These are phyloP conservation scores for Liasis olivaceus DNA, from an alignment of 2,797 vertebrate genomes.

Conservation along the genomic window DNA sequence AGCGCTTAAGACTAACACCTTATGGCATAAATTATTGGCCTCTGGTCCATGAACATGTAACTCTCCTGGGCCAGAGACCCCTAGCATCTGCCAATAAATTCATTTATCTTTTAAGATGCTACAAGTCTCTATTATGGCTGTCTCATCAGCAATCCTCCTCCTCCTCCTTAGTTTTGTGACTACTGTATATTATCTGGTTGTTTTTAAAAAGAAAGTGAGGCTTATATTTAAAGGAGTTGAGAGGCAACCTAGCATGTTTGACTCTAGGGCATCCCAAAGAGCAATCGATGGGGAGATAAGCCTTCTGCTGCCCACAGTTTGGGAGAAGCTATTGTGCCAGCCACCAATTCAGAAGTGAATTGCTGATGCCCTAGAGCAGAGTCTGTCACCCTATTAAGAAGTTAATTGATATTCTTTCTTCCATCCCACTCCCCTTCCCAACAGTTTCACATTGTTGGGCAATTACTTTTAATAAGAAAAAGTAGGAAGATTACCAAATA, in stretches of 20 bases:
- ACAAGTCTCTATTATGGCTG: not conserved
- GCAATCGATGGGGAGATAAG: not conserved
- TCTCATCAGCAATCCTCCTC: not conserved
- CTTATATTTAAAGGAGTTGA: not conserved
- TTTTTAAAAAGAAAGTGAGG: not conserved
- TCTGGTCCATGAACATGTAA: not conserved
- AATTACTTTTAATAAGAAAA: not conserved
- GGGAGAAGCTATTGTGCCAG: not conserved
- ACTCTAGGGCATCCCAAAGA: not conserved
- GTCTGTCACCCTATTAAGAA: not conserved
- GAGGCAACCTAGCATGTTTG: not conserved
- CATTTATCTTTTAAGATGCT: not conserved
- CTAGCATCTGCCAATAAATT: not conserved
- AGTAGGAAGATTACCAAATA: not conserved
- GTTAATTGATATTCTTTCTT: not conserved
- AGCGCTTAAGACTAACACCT: not conserved
- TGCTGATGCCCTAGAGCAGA: not conserved
- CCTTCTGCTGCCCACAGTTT: not conserved
- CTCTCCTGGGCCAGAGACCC: not conserved
- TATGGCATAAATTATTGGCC: not conserved
- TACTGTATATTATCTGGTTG: not conserved
- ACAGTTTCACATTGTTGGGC: not conserved
- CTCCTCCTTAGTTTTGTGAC: not conserved
- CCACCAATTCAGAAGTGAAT: not conserved
- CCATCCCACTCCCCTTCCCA: no score